Evolutionary conservation across 2,113 vertebrate species (phyloP).

Genomic region (Pituophis catenifer): DNA sequence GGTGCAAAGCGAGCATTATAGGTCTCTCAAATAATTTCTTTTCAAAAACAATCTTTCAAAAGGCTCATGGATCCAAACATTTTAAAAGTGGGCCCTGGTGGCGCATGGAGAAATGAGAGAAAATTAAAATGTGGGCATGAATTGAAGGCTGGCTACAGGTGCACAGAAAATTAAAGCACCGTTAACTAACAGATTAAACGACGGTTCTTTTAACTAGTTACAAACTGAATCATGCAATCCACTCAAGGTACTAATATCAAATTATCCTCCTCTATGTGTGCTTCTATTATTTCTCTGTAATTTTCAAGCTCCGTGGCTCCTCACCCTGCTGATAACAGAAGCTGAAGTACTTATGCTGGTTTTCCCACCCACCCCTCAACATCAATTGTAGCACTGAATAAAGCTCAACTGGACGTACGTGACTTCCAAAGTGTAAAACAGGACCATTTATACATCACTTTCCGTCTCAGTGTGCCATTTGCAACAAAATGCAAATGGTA

Average conservation of each 20-base stretch:
- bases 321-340: background rate
- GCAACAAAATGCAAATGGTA: background rate
- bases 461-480: background rate
- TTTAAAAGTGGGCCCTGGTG: background rate
- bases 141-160: background rate
- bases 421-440: background rate
- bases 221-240: background rate
- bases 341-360: background rate
- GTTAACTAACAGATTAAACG: background rate
- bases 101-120: background rate
- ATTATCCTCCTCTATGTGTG: background rate
- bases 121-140: background rate
- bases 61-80: background rate
- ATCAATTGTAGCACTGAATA: background rate
- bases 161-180: background rate
- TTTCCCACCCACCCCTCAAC: background rate
- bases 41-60: background rate
- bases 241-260: background rate
- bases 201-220: background rate
- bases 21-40: too few relatives aligned
- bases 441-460: background rate
- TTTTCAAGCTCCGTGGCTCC: background rate
- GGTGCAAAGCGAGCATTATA: too few relatives aligned
- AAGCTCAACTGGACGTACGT: background rate
- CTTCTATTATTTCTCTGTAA: background rate